These are phyloP conservation scores for Eurypyga helias DNA, from an alignment of 2,113 vertebrate genomes.

Conservation along the genomic window DNA sequence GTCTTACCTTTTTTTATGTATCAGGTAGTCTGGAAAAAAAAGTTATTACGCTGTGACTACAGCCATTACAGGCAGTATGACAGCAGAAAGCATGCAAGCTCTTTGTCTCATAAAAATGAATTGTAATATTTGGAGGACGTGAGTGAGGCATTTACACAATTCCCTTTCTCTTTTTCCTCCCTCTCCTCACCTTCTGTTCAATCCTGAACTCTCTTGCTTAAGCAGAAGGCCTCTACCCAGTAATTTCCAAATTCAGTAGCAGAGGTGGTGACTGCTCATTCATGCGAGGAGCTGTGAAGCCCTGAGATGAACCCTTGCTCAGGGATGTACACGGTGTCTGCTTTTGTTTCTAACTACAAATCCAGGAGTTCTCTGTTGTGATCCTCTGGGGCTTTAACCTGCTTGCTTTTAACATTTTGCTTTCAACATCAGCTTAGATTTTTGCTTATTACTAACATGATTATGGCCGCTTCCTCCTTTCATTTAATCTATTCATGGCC, in stretches of 20 bases:
- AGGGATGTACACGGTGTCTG: background rate
- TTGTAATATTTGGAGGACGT: rapidly evolving
- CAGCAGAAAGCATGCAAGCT: background rate
- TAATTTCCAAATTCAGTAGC: background rate
- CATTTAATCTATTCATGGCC: background rate
- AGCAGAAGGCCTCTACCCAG: background rate
- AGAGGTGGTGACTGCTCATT: background rate
- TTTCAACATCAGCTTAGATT: background rate
- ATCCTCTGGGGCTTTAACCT: background rate
- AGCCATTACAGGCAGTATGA: rapidly evolving
- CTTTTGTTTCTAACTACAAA: background rate
- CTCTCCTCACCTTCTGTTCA: background rate
- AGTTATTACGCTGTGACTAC: background rate
- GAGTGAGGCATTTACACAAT: background rate
- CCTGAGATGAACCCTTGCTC: background rate
- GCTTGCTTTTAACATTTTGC: background rate
- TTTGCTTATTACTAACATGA: background rate
- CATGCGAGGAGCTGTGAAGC: rapidly evolving
- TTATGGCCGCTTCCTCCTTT: background rate
- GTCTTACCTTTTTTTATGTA: background rate
- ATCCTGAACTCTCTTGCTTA: background rate
- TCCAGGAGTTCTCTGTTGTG: background rate
- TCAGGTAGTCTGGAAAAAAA: background rate
- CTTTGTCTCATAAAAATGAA: background rate
- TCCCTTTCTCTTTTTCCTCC: background rate